Percentiles rank a stretch among this genome's conserved stretches.
Evolutionary conservation across 1,140 invertebrate genomes (phyloP).

Genomic region (Drepana arcuata): DNA sequence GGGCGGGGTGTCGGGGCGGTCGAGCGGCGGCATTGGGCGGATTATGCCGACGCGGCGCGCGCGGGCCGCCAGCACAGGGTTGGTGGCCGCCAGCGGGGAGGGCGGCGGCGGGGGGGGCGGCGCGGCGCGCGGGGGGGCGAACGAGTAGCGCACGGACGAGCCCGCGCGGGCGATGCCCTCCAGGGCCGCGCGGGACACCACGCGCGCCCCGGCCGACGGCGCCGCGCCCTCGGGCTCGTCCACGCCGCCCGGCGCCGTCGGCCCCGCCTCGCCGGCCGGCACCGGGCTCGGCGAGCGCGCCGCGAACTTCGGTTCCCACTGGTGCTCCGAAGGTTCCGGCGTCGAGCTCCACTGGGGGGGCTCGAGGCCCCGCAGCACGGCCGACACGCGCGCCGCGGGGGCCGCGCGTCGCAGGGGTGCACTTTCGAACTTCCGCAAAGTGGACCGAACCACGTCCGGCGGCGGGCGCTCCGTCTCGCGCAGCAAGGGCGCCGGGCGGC

Average conservation of each 20-base stretch:
- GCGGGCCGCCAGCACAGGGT: slow-evolving; percentile 44
- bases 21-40: slow-evolving; percentile 72
- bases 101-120: slow-evolving; percentile 75
- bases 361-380: slow-evolving; percentile 42
- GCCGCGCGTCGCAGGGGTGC: slow-evolving; percentile 72
- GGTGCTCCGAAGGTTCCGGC: slow-evolving; percentile 39
- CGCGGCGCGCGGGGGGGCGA: slow-evolving; percentile 54
- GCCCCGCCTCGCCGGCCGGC: slow-evolving; percentile 15
- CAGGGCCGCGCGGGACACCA: slow-evolving; percentile 73
- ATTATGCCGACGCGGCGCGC: slow-evolving; percentile 74
- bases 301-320: slow-evolving; percentile 1
- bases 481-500: slow-evolving; percentile 78
- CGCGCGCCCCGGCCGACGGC: slow-evolving; percentile 19
- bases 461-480: slow-evolving; percentile 87
- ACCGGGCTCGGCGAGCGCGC: slow-evolving; percentile 35
- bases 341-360: slow-evolving; percentile 39
- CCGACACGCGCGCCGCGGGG: slow-evolving; percentile 44
- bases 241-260: too few species aligned
- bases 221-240: slow-evolving; percentile 17
- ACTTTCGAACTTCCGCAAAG: slow-evolving; percentile 86
- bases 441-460: slow-evolving; percentile 87
- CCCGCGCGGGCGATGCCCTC: slow-evolving; percentile 80
- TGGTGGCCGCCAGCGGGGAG: slow-evolving; percentile 66
- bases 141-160: slow-evolving; percentile 75
- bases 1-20: slow-evolving; percentile 39